Percentiles rank a stretch among this genome's conserved stretches.
Conservation (phyloP, 30 jellyfish, hydroid and myxozoan species). For the Turritopsis dohrnii region DNA sequence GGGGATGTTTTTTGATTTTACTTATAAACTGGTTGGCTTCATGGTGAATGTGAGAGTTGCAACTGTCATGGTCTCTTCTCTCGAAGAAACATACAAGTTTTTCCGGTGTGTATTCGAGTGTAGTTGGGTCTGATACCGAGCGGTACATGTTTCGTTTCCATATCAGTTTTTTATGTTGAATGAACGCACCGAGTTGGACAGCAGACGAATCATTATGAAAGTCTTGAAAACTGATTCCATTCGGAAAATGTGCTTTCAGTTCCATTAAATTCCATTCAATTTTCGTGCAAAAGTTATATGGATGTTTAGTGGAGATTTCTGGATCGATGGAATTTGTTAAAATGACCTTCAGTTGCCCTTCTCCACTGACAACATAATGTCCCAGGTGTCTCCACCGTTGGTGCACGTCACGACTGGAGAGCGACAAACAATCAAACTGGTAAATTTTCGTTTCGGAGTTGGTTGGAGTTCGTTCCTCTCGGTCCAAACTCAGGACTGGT, state of each 20-base stretch:
- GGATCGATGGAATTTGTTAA: neutral
- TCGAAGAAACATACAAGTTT: neutral
- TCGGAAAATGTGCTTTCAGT: constrained; percentile 8
- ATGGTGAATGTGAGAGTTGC: neutral
- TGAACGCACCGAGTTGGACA: constrained; percentile 5
- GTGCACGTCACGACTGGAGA: neutral
- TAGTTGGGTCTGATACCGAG: neutral
- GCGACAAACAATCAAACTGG: neutral
- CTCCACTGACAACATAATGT: neutral
- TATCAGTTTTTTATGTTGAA: neutral
- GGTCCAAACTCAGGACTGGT: neutral
- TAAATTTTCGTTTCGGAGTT: neutral
- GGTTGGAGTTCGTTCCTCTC: constrained; percentile 13
- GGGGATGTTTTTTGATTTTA: neutral
- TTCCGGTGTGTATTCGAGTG: neutral
- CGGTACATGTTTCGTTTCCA: constrained; percentile 1
- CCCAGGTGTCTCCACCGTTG: constrained; percentile 7
- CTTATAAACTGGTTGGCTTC: neutral
- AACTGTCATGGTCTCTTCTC: neutral
- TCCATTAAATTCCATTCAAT: constrained; percentile 1
- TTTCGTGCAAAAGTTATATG: constrained; percentile 3
- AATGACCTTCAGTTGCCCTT: neutral
- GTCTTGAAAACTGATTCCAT: neutral
- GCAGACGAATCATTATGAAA: neutral
- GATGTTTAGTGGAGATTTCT: neutral